Base-by-base conservation (phyloP, 2,113 vertebrate species). In the Maccullochella peelii region DNA sequence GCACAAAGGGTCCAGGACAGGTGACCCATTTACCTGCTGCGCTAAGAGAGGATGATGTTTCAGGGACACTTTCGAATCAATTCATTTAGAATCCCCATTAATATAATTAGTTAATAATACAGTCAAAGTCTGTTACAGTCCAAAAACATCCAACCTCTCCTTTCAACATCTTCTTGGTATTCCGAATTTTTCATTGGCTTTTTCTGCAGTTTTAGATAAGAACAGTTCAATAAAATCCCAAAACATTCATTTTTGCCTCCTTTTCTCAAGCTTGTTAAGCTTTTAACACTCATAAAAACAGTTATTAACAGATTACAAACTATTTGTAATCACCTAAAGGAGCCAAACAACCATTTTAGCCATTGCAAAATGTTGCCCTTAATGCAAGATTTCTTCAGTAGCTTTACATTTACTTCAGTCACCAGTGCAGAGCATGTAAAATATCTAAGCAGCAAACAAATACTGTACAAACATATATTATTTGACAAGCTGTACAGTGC, bases 11-110 rank as follows among this genome's bases (percentile, higher is more conserved):
- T 91, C 52, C 52, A 61, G 70, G 67, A 87, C 74, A 83, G 83
- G 66, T 88, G 92, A 88, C 82, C 72, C 57, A 8, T 50, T 88
- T 86, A 85, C 69, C 80, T 59, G 40, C 66, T 58, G 65, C 0
- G 6, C 72, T 58, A 62, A 67, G 25, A 87, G 61, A 85, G 14
- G 66, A 49, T 38, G 63, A 77, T 47, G 80, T 74, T 65, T 80
- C 30, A 61, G 70, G 63, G n/a, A 73, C 33, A 18, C 44, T 49
- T 36, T 44, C 54, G 18, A 85, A 73, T 80, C 33, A 62, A 38
- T 74, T 82, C 2, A 77, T 74, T 88, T 68, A 59, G 8, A 52
- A 33, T 78, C 25, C 5, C 2, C 73, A 77, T 52, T 54, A 63
- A 65, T 18, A 63, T 25, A 81, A 79, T 52, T 27, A 27, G 30